These are phyloP conservation scores for Casuarius casuarius DNA, from an alignment of 2,113 vertebrate species.

Conservation along the genomic window DNA sequence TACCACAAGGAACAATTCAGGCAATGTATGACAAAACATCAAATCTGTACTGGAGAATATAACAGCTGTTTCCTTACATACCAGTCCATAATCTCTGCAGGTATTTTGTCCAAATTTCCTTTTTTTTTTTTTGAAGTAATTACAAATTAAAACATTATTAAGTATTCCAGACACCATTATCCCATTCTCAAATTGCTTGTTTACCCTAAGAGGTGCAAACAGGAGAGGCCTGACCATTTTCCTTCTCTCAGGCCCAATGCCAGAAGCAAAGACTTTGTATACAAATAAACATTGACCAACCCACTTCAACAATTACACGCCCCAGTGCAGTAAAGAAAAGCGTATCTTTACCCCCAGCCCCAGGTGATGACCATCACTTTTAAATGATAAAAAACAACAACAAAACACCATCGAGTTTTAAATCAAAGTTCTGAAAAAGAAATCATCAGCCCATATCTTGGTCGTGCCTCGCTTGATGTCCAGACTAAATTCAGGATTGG, in stretches of 20 bases:
- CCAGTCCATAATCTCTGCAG: not conserved
- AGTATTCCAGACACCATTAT: not conserved
- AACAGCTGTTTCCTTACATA: slow-evolving; percentile 26
- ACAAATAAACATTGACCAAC: not conserved
- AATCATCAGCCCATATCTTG: not conserved
- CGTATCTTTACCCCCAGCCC: not conserved
- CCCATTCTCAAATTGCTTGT: not conserved
- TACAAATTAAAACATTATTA: not conserved
- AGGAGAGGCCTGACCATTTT: not conserved
- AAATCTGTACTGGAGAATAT: not conserved
- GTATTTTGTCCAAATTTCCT: not conserved
- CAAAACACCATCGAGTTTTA: not conserved
- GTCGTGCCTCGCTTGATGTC: not conserved
- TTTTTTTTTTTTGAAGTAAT: not conserved
- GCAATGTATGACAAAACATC: not conserved
- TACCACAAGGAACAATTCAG: not conserved
- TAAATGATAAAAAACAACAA: not conserved
- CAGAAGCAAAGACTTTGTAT: not conserved
- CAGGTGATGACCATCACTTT: too few species aligned
- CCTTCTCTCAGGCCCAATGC: not conserved
- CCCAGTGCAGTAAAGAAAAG: not conserved
- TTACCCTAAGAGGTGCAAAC: not conserved
- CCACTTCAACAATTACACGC: not conserved
- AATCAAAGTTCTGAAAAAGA: not conserved
- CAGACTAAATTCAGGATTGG: not conserved